phyloP scores from a whole-genome alignment of 2,888 invertebrate genomes.

The Frankliniella fusca region DNA sequence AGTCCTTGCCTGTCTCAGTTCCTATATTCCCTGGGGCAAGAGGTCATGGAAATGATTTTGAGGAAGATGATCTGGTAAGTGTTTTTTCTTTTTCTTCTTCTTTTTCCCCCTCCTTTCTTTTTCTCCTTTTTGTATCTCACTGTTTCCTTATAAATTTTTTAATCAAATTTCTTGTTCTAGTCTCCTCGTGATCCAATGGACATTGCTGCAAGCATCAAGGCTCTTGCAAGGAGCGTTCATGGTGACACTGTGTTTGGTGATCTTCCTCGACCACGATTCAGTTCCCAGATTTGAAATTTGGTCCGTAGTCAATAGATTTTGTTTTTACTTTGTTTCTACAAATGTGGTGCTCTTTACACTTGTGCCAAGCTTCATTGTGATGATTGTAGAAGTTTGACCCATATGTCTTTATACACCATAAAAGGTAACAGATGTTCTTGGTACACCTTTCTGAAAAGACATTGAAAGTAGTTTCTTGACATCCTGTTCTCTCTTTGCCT shows the following conservation, averaged over 20 bases:
- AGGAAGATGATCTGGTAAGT: constrained; percentile 36
- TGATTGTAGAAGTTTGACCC: neutral
- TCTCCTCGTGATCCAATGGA: constrained; percentile 60
- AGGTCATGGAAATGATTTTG: constrained; percentile 31
- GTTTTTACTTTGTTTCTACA: neutral
- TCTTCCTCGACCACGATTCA: constrained; percentile 78
- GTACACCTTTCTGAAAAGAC: neutral
- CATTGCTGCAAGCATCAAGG: constrained; percentile 87
- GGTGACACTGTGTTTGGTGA: constrained; percentile 84
- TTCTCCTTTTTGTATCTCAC: constrained; percentile 41
- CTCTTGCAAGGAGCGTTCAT: constrained; percentile 85
- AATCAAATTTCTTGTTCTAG: constrained; percentile 36
- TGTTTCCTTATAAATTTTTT: no score
- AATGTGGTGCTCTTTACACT: constrained; percentile 3
- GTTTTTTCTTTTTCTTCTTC: constrained; percentile 12
- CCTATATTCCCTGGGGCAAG: constrained; percentile 54
- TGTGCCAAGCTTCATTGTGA: constrained; percentile 2
- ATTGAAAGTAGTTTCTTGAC: neutral
- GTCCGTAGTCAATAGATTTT: neutral
- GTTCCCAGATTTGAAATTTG: constrained; percentile 68
- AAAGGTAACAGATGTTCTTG: neutral
- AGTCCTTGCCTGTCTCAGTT: constrained; percentile 75
- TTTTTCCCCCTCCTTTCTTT: no score
- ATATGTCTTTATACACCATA: neutral
- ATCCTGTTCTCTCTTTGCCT: neutral